phyloP scores from a whole-genome alignment of 2,888 invertebrate genomes.

The Phyto melanocephala region DNA sequence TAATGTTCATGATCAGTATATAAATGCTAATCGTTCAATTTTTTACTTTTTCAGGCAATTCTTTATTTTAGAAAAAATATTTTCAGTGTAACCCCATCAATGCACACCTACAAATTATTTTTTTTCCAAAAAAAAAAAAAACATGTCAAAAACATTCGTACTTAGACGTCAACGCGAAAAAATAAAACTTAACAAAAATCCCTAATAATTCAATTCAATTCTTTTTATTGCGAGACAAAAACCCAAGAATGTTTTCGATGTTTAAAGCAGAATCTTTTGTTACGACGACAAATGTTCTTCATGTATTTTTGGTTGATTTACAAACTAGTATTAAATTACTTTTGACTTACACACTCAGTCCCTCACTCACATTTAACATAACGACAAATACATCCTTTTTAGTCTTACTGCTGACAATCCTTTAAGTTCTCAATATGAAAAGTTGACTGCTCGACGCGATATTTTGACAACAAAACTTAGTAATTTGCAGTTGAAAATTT shows the following conservation, averaged over 20 bases:
- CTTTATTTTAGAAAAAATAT: no score
- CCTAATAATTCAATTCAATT: conserved; percentile 3
- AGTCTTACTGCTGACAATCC: conserved; percentile 49
- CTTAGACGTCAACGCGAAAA: conserved; percentile 2
- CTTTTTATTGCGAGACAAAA: conserved; percentile 38
- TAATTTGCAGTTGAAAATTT: conserved; percentile 79
- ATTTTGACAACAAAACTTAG: conserved; percentile 77
- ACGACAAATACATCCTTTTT: not conserved
- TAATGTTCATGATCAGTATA: no score
- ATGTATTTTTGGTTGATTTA: conserved; percentile 24
- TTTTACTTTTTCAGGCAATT: no score
- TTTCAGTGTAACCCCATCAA: not conserved
- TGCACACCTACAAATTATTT: not conserved
- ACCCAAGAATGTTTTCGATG: conserved; percentile 26
- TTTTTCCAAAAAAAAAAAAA: conserved; percentile 9
- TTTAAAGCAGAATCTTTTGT: conserved; percentile 20
- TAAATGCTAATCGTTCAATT: no score
- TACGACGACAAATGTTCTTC: conserved; percentile 3
- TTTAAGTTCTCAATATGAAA: conserved; percentile 65
- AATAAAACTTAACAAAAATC: conserved; percentile 3
- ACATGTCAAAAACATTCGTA: conserved; percentile 21
- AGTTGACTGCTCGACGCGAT: conserved; percentile 71
- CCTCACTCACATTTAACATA: no score
- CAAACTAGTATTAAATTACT: conserved; percentile 28
- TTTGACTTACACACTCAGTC: not conserved